Evolutionary conservation across 2,113 vertebrate species (phyloP).

Genomic region (Kryptolebias marmoratus): DNA sequence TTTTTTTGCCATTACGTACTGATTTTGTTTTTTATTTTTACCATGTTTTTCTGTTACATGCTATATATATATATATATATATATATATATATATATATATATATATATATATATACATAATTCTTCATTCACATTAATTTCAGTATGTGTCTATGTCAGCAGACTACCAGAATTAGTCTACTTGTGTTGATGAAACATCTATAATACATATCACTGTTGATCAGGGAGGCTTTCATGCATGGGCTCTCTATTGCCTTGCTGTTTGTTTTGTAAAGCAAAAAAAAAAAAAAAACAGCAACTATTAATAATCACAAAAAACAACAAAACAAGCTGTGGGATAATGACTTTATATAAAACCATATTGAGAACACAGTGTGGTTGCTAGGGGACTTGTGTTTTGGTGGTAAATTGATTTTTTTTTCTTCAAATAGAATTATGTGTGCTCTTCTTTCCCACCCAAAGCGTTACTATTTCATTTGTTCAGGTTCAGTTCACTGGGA

Average conservation of each 20-base stretch:
- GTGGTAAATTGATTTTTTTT: slow-evolving; percentile 68
- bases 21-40: no score
- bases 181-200: not conserved
- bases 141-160: not conserved
- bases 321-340: slow-evolving; percentile 14
- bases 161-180: not conserved
- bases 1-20: no score
- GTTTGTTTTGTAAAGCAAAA: slow-evolving; percentile 6
- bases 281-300: not conserved
- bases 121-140: no score
- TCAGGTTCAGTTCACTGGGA: slow-evolving; percentile 58
- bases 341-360: slow-evolving; percentile 35
- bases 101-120: no score
- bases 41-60: no score
- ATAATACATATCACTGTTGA: not conserved
- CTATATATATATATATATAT: no score
- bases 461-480: slow-evolving; percentile 69
- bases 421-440: slow-evolving; percentile 62
- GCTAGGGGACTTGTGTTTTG: slow-evolving; percentile 47
- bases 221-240: not conserved
- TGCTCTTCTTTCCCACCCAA: slow-evolving; percentile 53
- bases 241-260: not conserved
- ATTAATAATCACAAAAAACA: not conserved
- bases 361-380: slow-evolving; percentile 16
- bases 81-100: no score